phyloP scores from a whole-genome alignment of 2,888 invertebrate species.

The Scotopteryx bipunctaria region DNA sequence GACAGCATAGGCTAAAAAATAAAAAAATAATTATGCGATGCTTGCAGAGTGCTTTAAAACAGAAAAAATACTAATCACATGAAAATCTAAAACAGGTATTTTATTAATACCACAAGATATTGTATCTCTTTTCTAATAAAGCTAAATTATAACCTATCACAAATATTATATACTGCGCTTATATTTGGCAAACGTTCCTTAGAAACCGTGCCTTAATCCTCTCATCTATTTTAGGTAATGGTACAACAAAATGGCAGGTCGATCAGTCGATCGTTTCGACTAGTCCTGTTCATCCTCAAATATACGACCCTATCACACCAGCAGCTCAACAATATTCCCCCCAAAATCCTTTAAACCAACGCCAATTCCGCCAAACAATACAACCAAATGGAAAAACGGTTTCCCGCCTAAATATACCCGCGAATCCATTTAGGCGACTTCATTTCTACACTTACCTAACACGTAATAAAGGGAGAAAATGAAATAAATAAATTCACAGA shows the following conservation, averaged over 20 bases:
- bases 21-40: too few relatives aligned
- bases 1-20: too few relatives aligned
- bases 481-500: slow-evolving; percentile 50
- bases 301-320: slow-evolving; percentile 22
- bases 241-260: neutral
- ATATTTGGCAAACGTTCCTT: too few relatives aligned
- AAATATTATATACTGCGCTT: too few relatives aligned
- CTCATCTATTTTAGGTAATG: neutral
- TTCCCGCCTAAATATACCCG: slow-evolving; percentile 24
- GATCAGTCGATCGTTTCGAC: slow-evolving; percentile 3
- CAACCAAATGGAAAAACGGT: slow-evolving; percentile 28
- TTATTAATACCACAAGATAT: too few relatives aligned
- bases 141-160: too few relatives aligned
- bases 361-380: slow-evolving; percentile 29
- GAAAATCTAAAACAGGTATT: too few relatives aligned
- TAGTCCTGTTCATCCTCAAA: slow-evolving; percentile 18
- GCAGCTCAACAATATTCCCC: slow-evolving; percentile 6
- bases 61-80: too few relatives aligned
- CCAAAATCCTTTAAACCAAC: slow-evolving; percentile 22
- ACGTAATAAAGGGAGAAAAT: slow-evolving; percentile 57
- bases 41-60: too few relatives aligned
- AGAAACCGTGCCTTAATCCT: too few relatives aligned
- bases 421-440: slow-evolving; percentile 41
- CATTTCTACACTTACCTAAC: slow-evolving; percentile 41
- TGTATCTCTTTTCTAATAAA: too few relatives aligned